Base-by-base conservation (phyloP, 2,113 vertebrate species). In the Sinocyclocheilus anshuiensis region DNA sequence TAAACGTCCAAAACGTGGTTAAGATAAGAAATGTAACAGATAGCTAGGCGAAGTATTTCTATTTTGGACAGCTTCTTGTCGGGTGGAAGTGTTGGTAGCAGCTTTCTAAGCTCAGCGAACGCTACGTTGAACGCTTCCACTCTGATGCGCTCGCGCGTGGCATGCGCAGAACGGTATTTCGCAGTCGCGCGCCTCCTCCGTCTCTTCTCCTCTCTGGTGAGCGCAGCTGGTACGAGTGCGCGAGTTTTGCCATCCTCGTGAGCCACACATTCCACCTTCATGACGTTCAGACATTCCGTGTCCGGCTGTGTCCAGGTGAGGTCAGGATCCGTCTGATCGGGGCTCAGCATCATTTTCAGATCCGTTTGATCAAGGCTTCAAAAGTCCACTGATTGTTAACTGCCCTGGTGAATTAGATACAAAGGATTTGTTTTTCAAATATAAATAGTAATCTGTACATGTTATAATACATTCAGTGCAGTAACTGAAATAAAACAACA, bases 301-400 rank as follows among this genome's bases (percentile, higher is more conserved):
- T 97, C 95, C 1, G 95, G 94, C 79, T 95, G 95, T 5, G 92
- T 94, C 86, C 96, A 96, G 55, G 93, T 93, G 55, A 94, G 94
- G 88, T 98, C 98, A 29, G 96, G 94, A 92, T 98, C 98, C 0
- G 96, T 92, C 90, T 95, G 95, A 86, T 97, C 96, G 36, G 96
- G 95, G 90, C 95, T 96, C 65, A 98, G 96, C 96, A 98, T 99
- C 97, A 98, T 99, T 91, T 96, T 97, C 92, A 90, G 22, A 83
- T 87, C 0, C 80, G 83, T 72, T 77, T 53, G 45, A 77, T 50
- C 12, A 45, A 77, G 9, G n/a, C 16, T 39, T 82, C 67, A 81
- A 15, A 42, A 4, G 11, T 29, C 53, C n/a, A 13, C 57, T 57
- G 50, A 8, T 13, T 65, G 57, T 10, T 45, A 26, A 50, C 72